phyloP scores from a whole-genome alignment of 2,888 invertebrate species.

The Cantharis lateralis region DNA sequence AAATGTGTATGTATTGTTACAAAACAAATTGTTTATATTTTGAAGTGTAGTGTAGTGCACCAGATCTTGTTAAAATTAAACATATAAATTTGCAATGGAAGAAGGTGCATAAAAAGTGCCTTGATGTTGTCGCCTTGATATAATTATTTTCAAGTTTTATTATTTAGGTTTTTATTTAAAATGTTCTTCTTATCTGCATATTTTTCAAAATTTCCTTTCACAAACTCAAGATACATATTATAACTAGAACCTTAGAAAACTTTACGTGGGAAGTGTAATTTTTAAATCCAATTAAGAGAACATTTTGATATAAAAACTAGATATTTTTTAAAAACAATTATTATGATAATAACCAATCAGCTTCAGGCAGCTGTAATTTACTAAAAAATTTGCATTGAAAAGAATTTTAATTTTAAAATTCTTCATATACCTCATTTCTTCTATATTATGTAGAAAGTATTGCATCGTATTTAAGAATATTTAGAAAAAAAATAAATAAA shows the following conservation, averaged over 20 bases:
- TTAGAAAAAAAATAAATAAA: conserved; percentile 7
- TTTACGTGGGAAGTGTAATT: not conserved
- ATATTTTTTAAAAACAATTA: not conserved
- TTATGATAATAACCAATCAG: conserved; percentile 6
- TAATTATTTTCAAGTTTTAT: conserved; percentile 18
- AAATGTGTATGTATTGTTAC: not conserved
- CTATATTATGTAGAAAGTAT: conserved; percentile 21
- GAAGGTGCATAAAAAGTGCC: conserved; percentile 32
- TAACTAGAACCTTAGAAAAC: not conserved
- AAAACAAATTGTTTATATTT: not conserved
- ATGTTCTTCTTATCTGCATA: not conserved
- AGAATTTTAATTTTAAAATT: conserved; percentile 18
- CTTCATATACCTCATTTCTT: conserved; percentile 32
- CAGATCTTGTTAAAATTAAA: not conserved
- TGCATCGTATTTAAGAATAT: conserved; percentile 10
- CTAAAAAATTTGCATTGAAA: conserved; percentile 3
- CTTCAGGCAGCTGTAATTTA: conserved; percentile 20
- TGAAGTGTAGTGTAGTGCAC: not conserved
- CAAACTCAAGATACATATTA: not conserved
- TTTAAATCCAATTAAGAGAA: not conserved
- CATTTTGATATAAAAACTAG: not conserved
- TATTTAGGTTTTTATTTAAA: not conserved
- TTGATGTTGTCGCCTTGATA: conserved; percentile 22
- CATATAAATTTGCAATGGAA: conserved; percentile 7
- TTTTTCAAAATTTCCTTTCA: not conserved